A percentile compares a stretch with the other conserved stretches of the same genome.
Evolutionary conservation across 2,888 invertebrate species (phyloP).

Genomic region (Drosophila rubida): DNA sequence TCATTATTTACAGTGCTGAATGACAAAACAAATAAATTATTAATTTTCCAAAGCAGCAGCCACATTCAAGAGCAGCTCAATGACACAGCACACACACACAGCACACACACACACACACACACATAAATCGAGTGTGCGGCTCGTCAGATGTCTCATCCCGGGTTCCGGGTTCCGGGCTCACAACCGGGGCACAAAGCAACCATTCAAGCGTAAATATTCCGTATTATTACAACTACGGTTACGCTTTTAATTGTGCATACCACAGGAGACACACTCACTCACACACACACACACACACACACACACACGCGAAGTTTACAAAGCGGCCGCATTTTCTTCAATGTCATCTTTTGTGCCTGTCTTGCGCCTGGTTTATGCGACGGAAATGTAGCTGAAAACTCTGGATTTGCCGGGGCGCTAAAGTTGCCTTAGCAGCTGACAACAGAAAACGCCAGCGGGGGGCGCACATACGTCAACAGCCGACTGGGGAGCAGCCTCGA

Average conservation of each 20-base stretch:
- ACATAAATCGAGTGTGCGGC: background rate
- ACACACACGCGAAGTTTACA: no score
- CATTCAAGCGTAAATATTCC: conserved; percentile 79
- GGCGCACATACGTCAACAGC: background rate
- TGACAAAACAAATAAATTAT: conserved; percentile 81
- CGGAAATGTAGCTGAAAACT: conserved; percentile 78
- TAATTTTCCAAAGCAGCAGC: conserved; percentile 60
- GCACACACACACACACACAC: background rate
- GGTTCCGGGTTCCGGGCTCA: conserved; percentile 1
- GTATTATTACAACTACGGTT: conserved; percentile 77
- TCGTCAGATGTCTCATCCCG: conserved; percentile 1
- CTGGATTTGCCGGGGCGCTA: conserved; percentile 62
- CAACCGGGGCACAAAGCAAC: conserved; percentile 64
- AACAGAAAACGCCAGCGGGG: conserved; percentile 36
- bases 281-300: no score
- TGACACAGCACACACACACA: conserved; percentile 56
- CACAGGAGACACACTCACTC: conserved; percentile 57
- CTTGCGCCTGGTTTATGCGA: conserved; percentile 42
- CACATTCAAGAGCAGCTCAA: conserved; percentile 41
- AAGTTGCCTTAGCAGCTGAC: conserved; percentile 75
- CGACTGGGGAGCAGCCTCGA: conserved; percentile 8
- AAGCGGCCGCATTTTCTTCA: conserved; percentile 56
- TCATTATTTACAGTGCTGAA: conserved; percentile 79
- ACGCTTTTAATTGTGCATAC: conserved; percentile 75
- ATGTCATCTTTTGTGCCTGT: conserved; percentile 53